Conservation (phyloP, 1,140 invertebrate species). For the Drosophila gunungcola region DNA sequence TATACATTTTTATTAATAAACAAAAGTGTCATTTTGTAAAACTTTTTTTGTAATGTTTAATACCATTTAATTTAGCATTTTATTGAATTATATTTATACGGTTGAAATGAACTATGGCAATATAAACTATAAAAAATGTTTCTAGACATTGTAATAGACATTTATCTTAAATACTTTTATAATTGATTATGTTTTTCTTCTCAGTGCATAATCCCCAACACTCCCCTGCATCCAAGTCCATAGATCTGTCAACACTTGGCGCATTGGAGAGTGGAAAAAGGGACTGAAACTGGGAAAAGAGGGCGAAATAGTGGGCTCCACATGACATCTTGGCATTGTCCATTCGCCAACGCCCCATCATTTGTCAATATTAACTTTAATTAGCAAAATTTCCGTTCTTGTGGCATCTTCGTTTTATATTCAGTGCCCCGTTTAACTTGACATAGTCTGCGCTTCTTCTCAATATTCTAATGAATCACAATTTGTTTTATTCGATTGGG, state of each 20-base stretch:
- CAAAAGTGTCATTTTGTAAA: too few species aligned
- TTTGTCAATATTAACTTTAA: constrained; percentile 83
- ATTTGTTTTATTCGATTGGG: constrained; percentile 67
- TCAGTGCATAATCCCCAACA: constrained; percentile 10
- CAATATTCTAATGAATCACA: constrained; percentile 50
- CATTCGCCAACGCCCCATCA: constrained; percentile 65
- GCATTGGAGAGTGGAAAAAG: constrained; percentile 31
- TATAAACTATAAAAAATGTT: too few species aligned
- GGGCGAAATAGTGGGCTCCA: constrained; percentile 40
- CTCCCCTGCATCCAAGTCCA: constrained; percentile 43
- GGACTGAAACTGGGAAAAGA: constrained; percentile 11
- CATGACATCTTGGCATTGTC: constrained; percentile 69
- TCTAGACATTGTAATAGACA: too few species aligned
- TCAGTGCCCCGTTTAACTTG: constrained; percentile 33
- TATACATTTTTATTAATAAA: too few species aligned
- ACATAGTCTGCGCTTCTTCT: constrained; percentile 37
- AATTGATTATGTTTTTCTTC: not conserved
- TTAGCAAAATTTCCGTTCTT: constrained; percentile 58
- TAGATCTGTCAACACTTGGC: constrained; percentile 75
- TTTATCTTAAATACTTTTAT: too few species aligned
- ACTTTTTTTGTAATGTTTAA: too few species aligned
- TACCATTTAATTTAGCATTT: too few species aligned
- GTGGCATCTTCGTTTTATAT: constrained; percentile 14
- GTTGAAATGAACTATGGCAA: too few species aligned
- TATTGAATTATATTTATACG: too few species aligned